Base-by-base conservation (phyloP, 2,113 vertebrate genomes). In the Leptobrachium ailaonicum region DNA sequence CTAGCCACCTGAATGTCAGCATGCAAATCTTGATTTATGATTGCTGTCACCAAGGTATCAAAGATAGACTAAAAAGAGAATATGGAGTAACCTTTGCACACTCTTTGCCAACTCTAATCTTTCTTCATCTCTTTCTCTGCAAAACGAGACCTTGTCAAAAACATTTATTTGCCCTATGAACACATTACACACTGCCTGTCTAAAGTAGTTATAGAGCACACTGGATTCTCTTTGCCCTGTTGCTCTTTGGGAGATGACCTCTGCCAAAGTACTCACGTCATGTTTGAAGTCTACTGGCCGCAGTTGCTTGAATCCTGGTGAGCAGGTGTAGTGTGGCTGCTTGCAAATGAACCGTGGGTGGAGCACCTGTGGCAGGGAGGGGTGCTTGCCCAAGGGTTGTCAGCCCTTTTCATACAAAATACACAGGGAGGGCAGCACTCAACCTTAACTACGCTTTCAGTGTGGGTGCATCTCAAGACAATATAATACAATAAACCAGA, bases 301-400 rank as follows among this genome's bases (percentile, higher is more conserved):
- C 91, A 93, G 91, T 91, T 92, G 91, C 88, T 84, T 83, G 79
- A 79, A 79, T 87, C 83, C 70, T 2, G 41, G 87, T 87, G 91
- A 93, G 93, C 92, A 95, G 92, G 92, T 95, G 94, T 88, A 88
- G 89, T 93, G 90, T 90, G 92, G 92, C 93, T 90, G 76, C 83
- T 83, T 86, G 89, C 89, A 95, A 95, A 96, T 92, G 90, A 94
- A 89, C n/a, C n/a, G n/a, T n/a, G n/a, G n/a, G 91, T 91, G 8
- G 69, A 47, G 91, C 92, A 93, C 90, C 90, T n/a, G n/a, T n/a
- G n/a, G n/a, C n/a, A n/a, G n/a, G n/a, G n/a, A n/a, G n/a, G n/a
- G n/a, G n/a, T n/a, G n/a, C n/a, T n/a, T n/a, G n/a, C n/a, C n/a
- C n/a, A n/a, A n/a, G n/a, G n/a, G n/a, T n/a, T n/a, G n/a, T n/a